Evolutionary conservation across 2,888 invertebrate species (phyloP), one percentile per base, ranked within the genome.

Genomic region (Cataglyphis livida): DNA sequence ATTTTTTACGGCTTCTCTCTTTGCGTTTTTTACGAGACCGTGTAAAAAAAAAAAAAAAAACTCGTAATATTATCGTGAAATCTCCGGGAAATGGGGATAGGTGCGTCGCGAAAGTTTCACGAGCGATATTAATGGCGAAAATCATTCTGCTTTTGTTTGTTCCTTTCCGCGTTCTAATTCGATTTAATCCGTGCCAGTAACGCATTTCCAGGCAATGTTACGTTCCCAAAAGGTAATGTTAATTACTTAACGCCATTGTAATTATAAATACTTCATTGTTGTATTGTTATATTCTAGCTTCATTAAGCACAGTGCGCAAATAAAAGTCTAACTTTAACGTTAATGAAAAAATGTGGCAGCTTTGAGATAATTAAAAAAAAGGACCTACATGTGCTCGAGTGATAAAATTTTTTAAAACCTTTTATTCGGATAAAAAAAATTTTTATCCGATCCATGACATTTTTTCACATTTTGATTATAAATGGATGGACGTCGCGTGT

Each of bases 211-310:
- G 32, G 15, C 15, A 32, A 62, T 74, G 5, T 44, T 41, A 41
- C 21, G 61, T 48, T 48, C n/a, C 25, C 35, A 38, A 61, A 44
- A 38, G 70, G 28, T 68, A 78, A 70, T 32, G 78, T 70, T 78
- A 59, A 78, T 78, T 78, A 78, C 44, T 70, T 70, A 59, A 44
- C 10, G n/a, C 21, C 41, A 78, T 70, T 70, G 44, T 70, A 70
- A 59, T 59, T 21, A 32, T 70, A 70, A 70, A 78, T 59, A 59
- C 57, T 18, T 70, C 32, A 76, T 76, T 57, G 54, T 68, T 35
- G 41, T 41, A 59, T 70, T 78, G 76, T 76, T 54, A 41, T 54
- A 70, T 41, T 38, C 12, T 21, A 38, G 28, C 35, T 44, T 3
- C 35, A 59, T 71, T 71, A 79, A 79, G 35, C 35, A 21, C 44